Percentiles rank a stretch among this genome's conserved stretches.
These are phyloP conservation scores for Caranx melampygus DNA, from an alignment of 2,113 vertebrate species.

Conservation along the genomic window DNA sequence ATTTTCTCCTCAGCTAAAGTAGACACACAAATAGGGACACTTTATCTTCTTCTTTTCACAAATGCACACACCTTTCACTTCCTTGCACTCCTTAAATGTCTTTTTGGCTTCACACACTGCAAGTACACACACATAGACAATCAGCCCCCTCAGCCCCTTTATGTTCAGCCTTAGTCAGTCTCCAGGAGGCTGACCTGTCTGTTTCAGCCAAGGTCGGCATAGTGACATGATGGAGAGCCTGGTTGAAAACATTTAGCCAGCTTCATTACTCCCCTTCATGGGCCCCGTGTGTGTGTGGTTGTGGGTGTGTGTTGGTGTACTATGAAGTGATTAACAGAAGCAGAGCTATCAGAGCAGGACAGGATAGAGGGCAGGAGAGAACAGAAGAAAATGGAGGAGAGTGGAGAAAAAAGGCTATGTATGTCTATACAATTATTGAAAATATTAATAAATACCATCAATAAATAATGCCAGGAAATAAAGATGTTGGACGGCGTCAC, in stretches of 20 bases:
- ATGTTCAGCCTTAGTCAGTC: slow-evolving; percentile 25
- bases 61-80: slow-evolving; percentile 24
- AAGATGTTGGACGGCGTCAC: neutral
- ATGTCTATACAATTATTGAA: neutral
- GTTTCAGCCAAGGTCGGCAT: slow-evolving; percentile 63
- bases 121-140: slow-evolving; percentile 7
- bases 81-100: neutral
- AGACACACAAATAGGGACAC: slow-evolving; percentile 5
- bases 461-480: neutral
- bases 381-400: neutral
- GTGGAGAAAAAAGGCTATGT: neutral
- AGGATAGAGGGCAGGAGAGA: slow-evolving; percentile 15
- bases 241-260: slow-evolving; percentile 69
- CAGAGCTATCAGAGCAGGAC: slow-evolving; percentile 47
- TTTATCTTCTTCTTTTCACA: slow-evolving; percentile 19
- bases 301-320: slow-evolving; percentile 22
- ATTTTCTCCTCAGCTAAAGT: neutral
- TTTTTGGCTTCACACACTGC: neutral
- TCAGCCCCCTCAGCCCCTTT: no score
- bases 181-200: slow-evolving; percentile 57
- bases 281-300: neutral
- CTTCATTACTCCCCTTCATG: slow-evolving; percentile 66
- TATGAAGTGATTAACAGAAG: slow-evolving; percentile 67
- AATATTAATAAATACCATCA: neutral
- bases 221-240: slow-evolving; percentile 73